Base-by-base conservation (phyloP, 2,888 invertebrate species). In the Oeneis ivallda region DNA sequence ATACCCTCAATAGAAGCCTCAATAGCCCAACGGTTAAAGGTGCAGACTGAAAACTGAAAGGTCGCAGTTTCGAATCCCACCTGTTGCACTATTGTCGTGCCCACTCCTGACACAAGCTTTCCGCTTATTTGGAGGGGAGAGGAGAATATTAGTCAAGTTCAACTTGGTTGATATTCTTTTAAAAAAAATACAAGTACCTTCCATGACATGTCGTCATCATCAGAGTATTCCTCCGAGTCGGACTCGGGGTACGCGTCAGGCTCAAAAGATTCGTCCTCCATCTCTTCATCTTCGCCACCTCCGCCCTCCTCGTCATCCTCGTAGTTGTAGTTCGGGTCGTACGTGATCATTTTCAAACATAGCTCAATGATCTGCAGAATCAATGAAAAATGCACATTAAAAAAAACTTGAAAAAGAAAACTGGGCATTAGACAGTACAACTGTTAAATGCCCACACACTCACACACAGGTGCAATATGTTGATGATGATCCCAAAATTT, bases 121-220 rank as follows among this genome's bases (percentile, higher is more conserved):
- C n/a, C n/a, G n/a, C n/a, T n/a, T n/a, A n/a, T n/a, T n/a, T n/a
- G n/a, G n/a, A n/a, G n/a, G n/a, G n/a, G n/a, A n/a, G n/a, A n/a
- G n/a, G n/a, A n/a, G n/a, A n/a, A n/a, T n/a, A n/a, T n/a, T n/a
- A n/a, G n/a, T n/a, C n/a, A n/a, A n/a, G n/a, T n/a, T n/a, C n/a
- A n/a, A n/a, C n/a, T n/a, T n/a, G n/a, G n/a, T n/a, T n/a, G n/a
- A n/a, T n/a, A n/a, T n/a, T n/a, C n/a, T n/a, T n/a, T n/a, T n/a
- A n/a, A n/a, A n/a, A n/a, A n/a, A n/a, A n/a, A n/a, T n/a, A 37
- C 9, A 37, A 37, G 3, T 45, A 62, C 97, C 93, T 99, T 99
- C 99, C 99, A 99, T 68, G 98, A 98, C 97, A 99, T 98, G 82
- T 99, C 99, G 83, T 99, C 99, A 85, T 99, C 99, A 85, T 99